Evolutionary conservation across 2,888 invertebrate species (phyloP).

Genomic region (Platycnemis pennipes): DNA sequence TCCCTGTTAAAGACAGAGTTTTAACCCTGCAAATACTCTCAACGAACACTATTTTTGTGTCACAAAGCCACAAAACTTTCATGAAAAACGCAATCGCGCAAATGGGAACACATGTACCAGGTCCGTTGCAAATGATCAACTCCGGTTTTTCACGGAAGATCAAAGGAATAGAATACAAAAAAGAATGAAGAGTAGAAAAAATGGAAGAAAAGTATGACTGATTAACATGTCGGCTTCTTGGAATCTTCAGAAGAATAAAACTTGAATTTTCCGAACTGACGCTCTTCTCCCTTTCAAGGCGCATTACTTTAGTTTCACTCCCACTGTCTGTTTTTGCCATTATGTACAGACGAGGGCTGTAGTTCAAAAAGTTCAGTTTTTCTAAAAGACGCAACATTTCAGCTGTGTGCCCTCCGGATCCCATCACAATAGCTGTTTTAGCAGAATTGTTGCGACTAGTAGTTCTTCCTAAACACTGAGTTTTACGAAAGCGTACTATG

Average conservation of each 20-base stretch:
- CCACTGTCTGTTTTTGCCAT: slow-evolving; percentile 89
- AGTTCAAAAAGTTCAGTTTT: slow-evolving; percentile 83
- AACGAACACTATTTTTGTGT: slow-evolving; percentile 91
- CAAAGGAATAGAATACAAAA: slow-evolving; percentile 85
- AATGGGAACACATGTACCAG: slow-evolving; percentile 97
- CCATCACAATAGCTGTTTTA: slow-evolving; percentile 84
- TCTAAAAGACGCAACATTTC: slow-evolving; percentile 91
- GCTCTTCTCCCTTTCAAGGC: slow-evolving; percentile 79
- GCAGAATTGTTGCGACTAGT: slow-evolving; percentile 38
- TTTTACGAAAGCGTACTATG: neutral
- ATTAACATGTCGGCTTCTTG: slow-evolving; percentile 92
- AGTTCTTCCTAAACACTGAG: neutral
- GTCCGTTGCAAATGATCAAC: slow-evolving; percentile 95
- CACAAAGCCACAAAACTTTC: slow-evolving; percentile 84
- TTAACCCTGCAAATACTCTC: slow-evolving; percentile 97
- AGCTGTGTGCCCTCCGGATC: slow-evolving; percentile 96
- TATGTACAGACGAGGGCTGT: slow-evolving; percentile 88
- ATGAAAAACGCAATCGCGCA: slow-evolving; percentile 89
- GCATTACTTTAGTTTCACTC: slow-evolving; percentile 85
- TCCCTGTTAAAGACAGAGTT: slow-evolving; percentile 93
- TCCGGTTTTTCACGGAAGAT: slow-evolving; percentile 87
- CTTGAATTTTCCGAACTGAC: slow-evolving; percentile 74
- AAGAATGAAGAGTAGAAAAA: slow-evolving; percentile 88
- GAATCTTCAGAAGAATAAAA: slow-evolving; percentile 83
- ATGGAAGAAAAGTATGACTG: slow-evolving; percentile 92